Evolutionary conservation across 2,113 vertebrate species (phyloP).

Genomic region (Microtus oregoni): DNA sequence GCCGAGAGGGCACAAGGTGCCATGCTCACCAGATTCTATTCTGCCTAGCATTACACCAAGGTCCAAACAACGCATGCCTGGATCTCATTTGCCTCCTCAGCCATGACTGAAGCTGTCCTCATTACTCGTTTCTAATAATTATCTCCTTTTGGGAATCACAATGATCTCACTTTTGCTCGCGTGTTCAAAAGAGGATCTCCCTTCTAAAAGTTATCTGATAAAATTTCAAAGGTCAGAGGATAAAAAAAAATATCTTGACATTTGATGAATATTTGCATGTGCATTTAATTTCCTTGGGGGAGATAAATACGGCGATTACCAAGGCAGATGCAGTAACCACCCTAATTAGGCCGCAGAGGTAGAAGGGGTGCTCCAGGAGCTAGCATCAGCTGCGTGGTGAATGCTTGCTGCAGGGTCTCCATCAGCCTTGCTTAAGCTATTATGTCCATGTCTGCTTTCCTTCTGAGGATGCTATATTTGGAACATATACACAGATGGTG

Average conservation of each 20-base stretch:
- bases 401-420: slow-evolving; percentile 56
- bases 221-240: slow-evolving; percentile 68
- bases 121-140: neutral
- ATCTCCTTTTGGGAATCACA: neutral
- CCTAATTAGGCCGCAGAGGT: slow-evolving; percentile 79
- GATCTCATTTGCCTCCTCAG: neutral
- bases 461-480: neutral
- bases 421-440: slow-evolving; percentile 75
- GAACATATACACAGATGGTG: neutral
- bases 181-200: neutral
- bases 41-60: too few relatives aligned
- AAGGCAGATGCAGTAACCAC: slow-evolving; percentile 83
- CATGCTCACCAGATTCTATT: neutral
- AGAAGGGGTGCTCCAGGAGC: slow-evolving; percentile 76
- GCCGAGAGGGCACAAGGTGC: neutral
- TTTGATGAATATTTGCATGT: slow-evolving; percentile 80
- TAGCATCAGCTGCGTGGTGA: slow-evolving; percentile 63
- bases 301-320: slow-evolving; percentile 77
- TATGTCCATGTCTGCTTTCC: slow-evolving; percentile 21
- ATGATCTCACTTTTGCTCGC: neutral
- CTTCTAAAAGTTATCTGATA: slow-evolving; percentile 42
- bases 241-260: slow-evolving; percentile 76
- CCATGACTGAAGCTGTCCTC: neutral
- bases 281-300: slow-evolving; percentile 78
- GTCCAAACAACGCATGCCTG: neutral